Conservation (phyloP, 2,888 invertebrate genomes). For the Pristionchus entomophagus region DNA sequence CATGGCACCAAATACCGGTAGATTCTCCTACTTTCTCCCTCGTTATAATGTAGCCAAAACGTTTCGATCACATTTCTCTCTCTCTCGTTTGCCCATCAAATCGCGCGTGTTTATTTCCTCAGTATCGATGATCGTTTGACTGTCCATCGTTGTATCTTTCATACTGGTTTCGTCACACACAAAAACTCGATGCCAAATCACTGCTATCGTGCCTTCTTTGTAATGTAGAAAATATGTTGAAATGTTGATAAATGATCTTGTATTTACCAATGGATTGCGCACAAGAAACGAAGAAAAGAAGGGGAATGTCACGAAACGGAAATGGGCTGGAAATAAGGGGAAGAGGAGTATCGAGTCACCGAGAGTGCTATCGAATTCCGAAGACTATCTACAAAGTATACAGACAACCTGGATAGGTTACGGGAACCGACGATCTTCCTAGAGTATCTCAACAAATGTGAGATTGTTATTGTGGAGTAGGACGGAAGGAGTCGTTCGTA, state of each 20-base stretch:
- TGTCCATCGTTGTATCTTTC: neutral
- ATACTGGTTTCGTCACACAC: slow-evolving; percentile 17
- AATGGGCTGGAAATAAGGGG: slow-evolving; percentile 7
- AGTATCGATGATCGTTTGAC: neutral
- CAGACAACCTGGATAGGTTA: slow-evolving; percentile 29
- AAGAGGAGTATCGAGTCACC: neutral
- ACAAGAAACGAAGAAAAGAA: neutral
- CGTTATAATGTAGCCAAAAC: neutral
- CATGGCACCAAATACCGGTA: neutral
- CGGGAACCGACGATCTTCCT: neutral
- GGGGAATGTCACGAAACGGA: neutral
- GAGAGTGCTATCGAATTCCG: neutral
- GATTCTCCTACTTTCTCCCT: neutral
- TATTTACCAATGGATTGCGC: neutral
- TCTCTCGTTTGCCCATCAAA: neutral
- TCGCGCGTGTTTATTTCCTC: neutral
- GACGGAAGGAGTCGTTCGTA: slow-evolving; percentile 1
- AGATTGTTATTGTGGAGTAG: neutral
- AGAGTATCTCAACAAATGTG: neutral
- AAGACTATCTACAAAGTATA: slow-evolving; percentile 38
- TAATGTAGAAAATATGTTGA: too few species aligned
- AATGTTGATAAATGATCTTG: too few species aligned
- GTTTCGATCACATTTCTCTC: slow-evolving; percentile 15
- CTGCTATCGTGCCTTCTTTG: neutral
- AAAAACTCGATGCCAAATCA: slow-evolving; percentile 4